Evolutionary conservation across 2,113 vertebrate genomes (phyloP).

Genomic region (Nothocercus nigrocapillus): DNA sequence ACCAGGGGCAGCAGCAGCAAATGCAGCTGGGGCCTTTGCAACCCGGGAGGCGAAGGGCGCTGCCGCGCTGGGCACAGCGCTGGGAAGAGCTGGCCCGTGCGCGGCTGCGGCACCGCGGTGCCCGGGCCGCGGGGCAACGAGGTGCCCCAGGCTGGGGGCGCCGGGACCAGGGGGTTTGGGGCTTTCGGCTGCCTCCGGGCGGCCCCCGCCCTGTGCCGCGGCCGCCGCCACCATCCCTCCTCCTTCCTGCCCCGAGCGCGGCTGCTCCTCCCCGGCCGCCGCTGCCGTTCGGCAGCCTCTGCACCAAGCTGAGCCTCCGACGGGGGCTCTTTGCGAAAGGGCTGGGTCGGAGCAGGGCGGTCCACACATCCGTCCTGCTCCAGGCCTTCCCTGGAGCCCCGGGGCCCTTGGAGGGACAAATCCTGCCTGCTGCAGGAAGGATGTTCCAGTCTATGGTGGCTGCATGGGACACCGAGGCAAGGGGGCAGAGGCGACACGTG

Average conservation of each 20-base stretch:
- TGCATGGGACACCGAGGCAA: neutral
- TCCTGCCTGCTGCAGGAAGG: neutral
- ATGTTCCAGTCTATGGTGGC: neutral
- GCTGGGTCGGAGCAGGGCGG: fast-evolving
- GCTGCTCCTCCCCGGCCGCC: neutral
- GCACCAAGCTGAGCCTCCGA: neutral
- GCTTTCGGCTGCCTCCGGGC: neutral
- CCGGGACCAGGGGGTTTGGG: neutral
- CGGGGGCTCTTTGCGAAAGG: fast-evolving
- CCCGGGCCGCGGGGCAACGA: fast-evolving
- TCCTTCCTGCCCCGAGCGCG: neutral
- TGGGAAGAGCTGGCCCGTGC: no score
- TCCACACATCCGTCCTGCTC: fast-evolving
- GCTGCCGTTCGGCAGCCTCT: neutral
- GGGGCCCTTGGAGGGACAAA: fast-evolving
- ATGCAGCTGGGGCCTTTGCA: neutral
- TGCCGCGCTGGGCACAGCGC: no score
- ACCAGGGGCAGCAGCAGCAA: neutral
- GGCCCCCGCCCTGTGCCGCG: neutral
- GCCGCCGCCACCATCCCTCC: neutral
- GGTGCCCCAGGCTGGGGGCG: fast-evolving
- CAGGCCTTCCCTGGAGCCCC: neutral
- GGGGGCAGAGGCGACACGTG: no score
- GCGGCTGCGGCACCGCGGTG: no score
- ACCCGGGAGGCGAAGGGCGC: no score